Conservation (phyloP, 2,888 invertebrate genomes). For the Galeopsomyia nigrocyanea region DNA sequence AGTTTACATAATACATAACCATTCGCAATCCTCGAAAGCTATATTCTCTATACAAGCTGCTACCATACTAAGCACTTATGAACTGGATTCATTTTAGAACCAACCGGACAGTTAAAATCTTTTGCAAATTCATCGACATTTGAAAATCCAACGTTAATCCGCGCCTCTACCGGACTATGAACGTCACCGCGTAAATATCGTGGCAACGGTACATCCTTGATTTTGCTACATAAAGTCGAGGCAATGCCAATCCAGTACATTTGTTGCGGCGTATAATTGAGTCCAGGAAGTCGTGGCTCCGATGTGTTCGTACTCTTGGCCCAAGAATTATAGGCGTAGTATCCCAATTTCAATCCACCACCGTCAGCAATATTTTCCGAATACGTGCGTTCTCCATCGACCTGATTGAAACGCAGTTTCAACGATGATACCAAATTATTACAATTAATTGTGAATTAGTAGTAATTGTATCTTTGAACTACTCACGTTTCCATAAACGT, state of each 20-base stretch:
- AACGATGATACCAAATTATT: no score
- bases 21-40: no score
- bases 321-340: constrained; percentile 65
- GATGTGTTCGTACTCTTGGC: constrained; percentile 48
- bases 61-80: constrained; percentile 54
- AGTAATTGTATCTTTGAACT: no score
- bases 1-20: no score
- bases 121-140: constrained; percentile 73
- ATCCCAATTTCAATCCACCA: constrained; percentile 70
- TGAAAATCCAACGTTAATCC: constrained; percentile 66
- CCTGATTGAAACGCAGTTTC: constrained; percentile 2
- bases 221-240: constrained; percentile 49
- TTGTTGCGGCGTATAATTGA: constrained; percentile 62
- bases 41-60: constrained; percentile 51
- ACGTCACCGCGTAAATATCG: constrained; percentile 38
- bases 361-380: constrained; percentile 43
- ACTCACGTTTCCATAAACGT: constrained; percentile 81
- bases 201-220: constrained; percentile 5
- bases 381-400: constrained; percentile 35
- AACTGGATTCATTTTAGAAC: constrained; percentile 61
- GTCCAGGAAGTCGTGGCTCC: constrained; percentile 57
- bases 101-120: constrained; percentile 74
- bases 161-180: constrained; percentile 35
- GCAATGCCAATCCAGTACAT: constrained; percentile 67
- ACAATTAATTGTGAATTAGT: no score